Conservation (phyloP, 2,797 vertebrate genomes). For the Heteromormyrus szaboi region DNA sequence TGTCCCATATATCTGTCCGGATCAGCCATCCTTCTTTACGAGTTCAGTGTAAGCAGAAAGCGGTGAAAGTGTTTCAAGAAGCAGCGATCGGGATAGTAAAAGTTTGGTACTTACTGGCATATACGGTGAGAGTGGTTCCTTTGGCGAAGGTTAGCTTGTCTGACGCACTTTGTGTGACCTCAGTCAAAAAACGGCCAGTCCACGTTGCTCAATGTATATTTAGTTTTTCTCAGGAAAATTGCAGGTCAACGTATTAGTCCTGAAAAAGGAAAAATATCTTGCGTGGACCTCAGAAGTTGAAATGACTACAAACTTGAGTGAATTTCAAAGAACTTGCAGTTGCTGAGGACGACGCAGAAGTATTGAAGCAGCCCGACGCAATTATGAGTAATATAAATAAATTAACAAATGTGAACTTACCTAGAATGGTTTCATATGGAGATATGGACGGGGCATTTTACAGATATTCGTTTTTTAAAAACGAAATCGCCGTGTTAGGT, state of each 20-base stretch:
- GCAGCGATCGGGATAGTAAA: not conserved
- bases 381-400: not conserved
- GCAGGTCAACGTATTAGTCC: too few relatives aligned
- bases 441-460: not conserved
- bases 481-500: not conserved
- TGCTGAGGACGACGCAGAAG: not conserved
- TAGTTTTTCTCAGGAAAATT: not conserved
- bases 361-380: not conserved
- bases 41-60: not conserved
- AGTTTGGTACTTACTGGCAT: conserved; percentile 17
- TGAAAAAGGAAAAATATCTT: not conserved
- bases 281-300: not conserved
- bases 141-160: not conserved
- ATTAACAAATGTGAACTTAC: not conserved
- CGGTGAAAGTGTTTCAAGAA: not conserved
- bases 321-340: not conserved
- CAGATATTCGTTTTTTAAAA: not conserved
- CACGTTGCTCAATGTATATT: not conserved
- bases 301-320: not conserved
- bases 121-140: not conserved
- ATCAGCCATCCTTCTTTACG: not conserved
- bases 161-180: not conserved
- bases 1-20: not conserved
- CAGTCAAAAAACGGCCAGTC: not conserved
- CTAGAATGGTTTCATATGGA: not conserved